These are phyloP conservation scores for Apamea crenata DNA, from an alignment of 2,888 invertebrate species.

Conservation along the genomic window DNA sequence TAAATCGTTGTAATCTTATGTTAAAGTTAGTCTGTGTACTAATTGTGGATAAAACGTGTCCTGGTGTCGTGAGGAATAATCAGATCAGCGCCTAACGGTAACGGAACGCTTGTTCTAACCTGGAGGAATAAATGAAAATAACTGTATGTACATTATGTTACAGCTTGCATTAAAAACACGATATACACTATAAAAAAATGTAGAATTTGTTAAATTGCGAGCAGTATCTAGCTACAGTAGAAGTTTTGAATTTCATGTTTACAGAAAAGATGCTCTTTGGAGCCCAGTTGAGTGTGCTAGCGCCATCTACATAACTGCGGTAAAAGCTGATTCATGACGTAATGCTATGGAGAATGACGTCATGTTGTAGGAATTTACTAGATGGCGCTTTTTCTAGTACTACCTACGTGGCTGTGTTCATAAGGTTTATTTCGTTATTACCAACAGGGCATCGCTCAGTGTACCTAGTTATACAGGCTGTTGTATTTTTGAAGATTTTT, in stretches of 20 bases:
- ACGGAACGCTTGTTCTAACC: too few species aligned
- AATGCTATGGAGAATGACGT: neutral
- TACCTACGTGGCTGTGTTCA: neutral
- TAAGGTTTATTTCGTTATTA: neutral
- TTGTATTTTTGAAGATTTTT: neutral
- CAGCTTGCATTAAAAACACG: too few species aligned
- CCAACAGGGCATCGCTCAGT: neutral
- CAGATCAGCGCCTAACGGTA: too few species aligned
- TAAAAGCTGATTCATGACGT: constrained; percentile 3
- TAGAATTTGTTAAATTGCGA: too few species aligned
- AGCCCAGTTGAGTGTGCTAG: neutral
- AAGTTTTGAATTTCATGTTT: neutral
- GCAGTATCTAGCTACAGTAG: too few species aligned
- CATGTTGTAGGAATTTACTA: neutral
- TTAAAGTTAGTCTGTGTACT: too few species aligned
- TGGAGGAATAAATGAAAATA: too few species aligned
- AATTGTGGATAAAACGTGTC: too few species aligned
- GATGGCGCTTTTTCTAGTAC: constrained; percentile 27
- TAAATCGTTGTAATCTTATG: too few species aligned
- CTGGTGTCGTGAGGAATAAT: too few species aligned
- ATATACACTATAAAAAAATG: too few species aligned
- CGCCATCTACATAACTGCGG: constrained; percentile 23
- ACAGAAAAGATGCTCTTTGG: neutral
- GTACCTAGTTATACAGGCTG: neutral
- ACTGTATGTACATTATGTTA: too few species aligned